Percentiles rank a stretch among this genome's conserved stretches.
Conservation (phyloP, 2,888 invertebrate genomes). For the Beris chalybata region DNA sequence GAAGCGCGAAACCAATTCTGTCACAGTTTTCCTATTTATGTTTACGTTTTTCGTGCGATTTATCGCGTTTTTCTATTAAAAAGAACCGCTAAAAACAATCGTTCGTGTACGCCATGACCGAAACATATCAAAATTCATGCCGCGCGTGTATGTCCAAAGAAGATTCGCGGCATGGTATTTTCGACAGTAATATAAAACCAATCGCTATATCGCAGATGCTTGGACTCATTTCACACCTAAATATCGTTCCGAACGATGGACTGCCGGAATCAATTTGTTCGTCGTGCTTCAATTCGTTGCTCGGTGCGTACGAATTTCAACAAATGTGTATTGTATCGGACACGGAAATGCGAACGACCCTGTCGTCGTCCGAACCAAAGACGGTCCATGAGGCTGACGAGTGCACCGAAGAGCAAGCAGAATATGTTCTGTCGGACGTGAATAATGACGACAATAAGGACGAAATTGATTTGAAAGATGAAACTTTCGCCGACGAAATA, state of each 20-base stretch:
- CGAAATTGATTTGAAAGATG: background rate
- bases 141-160: constrained; percentile 39
- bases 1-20: background rate
- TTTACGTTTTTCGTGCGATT: background rate
- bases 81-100: background rate
- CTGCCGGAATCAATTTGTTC: constrained; percentile 64
- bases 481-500: no score
- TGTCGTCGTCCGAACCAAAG: background rate
- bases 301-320: constrained; percentile 59
- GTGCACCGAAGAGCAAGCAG: background rate
- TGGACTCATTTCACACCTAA: constrained; percentile 47
- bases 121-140: constrained; percentile 35
- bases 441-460: background rate
- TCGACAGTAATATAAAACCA: constrained; percentile 7
- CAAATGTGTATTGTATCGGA: constrained; percentile 58
- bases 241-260: constrained; percentile 59
- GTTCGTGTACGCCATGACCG: background rate
- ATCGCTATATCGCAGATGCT: constrained; percentile 49
- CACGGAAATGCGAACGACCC: constrained; percentile 46
- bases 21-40: background rate
- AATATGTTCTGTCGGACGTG: background rate
- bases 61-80: background rate
- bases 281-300: constrained; percentile 59
- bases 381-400: background rate
- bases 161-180: constrained; percentile 29